These are phyloP conservation scores for Bembecia ichneumoniformis DNA, from an alignment of 2,888 invertebrate genomes.

Conservation along the genomic window DNA sequence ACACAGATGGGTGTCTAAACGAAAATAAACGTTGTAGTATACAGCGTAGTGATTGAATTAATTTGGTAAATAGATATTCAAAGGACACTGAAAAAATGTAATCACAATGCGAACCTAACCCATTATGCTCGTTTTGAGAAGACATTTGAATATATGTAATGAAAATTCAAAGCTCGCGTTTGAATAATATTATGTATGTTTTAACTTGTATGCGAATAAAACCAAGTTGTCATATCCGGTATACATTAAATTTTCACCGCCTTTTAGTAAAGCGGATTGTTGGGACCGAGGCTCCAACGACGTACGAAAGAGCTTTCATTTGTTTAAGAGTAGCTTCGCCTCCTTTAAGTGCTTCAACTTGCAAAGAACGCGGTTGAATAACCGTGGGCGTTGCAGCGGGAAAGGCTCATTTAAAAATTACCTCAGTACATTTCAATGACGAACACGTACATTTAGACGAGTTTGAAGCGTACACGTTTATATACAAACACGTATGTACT, in stretches of 20 bases:
- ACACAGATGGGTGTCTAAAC: conserved; percentile 23
- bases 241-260: conserved; percentile 56
- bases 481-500: conserved; percentile 9
- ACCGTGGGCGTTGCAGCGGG: conserved; percentile 59
- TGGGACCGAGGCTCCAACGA: conserved; percentile 34
- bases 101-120: no score
- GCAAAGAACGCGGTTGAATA: conserved; percentile 50
- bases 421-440: conserved; percentile 59
- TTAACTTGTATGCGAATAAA: neutral
- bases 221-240: neutral
- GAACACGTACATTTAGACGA: conserved; percentile 49
- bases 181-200: no score
- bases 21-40: conserved; percentile 32
- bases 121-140: no score
- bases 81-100: no score
- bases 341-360: conserved; percentile 60
- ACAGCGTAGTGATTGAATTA: neutral
- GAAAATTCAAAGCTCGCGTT: no score
- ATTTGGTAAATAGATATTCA: neutral
- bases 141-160: no score
- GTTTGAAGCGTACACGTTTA: conserved; percentile 43
- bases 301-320: conserved; percentile 61
- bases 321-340: conserved; percentile 62
- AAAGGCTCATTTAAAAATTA: conserved; percentile 67
- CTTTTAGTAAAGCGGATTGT: conserved; percentile 59